A percentile compares a stretch with the other conserved stretches of the same genome.
phyloP scores from a whole-genome alignment of 2,888 invertebrate species.

The Phragmatobia fuliginosa region DNA sequence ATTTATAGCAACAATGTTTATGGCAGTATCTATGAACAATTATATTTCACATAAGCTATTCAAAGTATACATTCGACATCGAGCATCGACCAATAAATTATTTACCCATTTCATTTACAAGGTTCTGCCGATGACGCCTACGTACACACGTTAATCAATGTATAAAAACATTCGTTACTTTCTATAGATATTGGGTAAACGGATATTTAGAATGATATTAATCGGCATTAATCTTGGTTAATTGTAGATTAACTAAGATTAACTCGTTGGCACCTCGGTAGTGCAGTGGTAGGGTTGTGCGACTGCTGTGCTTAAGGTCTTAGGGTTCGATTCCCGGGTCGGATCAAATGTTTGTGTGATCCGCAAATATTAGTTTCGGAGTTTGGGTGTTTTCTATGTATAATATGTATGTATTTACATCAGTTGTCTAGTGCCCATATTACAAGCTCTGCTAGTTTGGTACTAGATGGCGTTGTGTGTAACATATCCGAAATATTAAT shows the following conservation, averaged over 20 bases:
- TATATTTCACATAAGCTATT: neutral
- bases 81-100: slow-evolving; percentile 21
- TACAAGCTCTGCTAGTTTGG: no score
- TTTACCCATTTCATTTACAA: slow-evolving; percentile 22
- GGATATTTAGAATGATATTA: slow-evolving; percentile 15
- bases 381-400: no score
- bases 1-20: neutral
- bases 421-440: no score
- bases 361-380: no score
- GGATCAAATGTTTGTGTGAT: no score
- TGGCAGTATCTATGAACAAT: neutral
- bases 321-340: no score
- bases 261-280: no score
- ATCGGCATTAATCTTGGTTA: slow-evolving; percentile 18
- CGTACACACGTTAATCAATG: slow-evolving; percentile 18
- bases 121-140: slow-evolving; percentile 13
- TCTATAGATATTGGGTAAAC: slow-evolving; percentile 23
- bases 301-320: no score
- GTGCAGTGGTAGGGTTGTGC: no score
- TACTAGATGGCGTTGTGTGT: no score
- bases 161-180: slow-evolving; percentile 13
- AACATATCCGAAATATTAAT: no score
- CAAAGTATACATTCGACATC: slow-evolving; percentile 10
- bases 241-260: slow-evolving; percentile 11
- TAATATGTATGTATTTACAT: no score